These are phyloP conservation scores for Drosophila emarginata DNA, from an alignment of 2,888 invertebrate species.

Conservation along the genomic window DNA sequence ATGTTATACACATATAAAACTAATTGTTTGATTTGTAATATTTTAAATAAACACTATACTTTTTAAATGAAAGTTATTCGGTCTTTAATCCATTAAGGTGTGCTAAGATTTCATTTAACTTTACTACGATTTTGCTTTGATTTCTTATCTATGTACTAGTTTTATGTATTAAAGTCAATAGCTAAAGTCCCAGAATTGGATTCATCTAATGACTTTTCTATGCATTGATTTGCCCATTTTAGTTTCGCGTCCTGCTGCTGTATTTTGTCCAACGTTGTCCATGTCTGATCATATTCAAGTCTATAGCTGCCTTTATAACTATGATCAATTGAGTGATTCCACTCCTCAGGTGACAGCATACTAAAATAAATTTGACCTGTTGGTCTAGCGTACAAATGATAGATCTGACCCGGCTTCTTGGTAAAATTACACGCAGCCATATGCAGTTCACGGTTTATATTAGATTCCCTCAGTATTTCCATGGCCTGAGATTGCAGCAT, in stretches of 20 bases:
- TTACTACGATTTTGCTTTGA: too few relatives aligned
- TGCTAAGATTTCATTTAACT: too few relatives aligned
- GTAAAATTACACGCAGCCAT: conserved; percentile 89
- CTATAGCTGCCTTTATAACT: conserved; percentile 86
- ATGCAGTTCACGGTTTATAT: conserved; percentile 85
- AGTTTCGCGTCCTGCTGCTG: conserved; percentile 78
- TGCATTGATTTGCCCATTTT: conserved; percentile 68
- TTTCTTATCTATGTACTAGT: background rate
- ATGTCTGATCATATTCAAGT: conserved; percentile 87
- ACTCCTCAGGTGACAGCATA: conserved; percentile 90
- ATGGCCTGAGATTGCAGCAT: conserved; percentile 87
- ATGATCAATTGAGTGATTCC: conserved; percentile 86
- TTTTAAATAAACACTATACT: too few relatives aligned
- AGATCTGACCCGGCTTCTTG: conserved; percentile 88
- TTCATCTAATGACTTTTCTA: conserved; percentile 36
- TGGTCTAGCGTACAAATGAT: conserved; percentile 87
- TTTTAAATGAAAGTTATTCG: too few relatives aligned
- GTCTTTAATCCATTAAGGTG: too few relatives aligned
- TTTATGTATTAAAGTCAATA: conserved; percentile 65
- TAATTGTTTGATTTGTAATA: too few relatives aligned
- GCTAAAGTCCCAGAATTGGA: conserved; percentile 29
- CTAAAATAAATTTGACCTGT: conserved; percentile 89
- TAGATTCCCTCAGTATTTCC: conserved; percentile 85
- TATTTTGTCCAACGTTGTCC: conserved; percentile 85
- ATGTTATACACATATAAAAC: too few relatives aligned